These are phyloP conservation scores for Apocrypta bakeri DNA, from an alignment of 1,140 invertebrate genomes.

Conservation along the genomic window DNA sequence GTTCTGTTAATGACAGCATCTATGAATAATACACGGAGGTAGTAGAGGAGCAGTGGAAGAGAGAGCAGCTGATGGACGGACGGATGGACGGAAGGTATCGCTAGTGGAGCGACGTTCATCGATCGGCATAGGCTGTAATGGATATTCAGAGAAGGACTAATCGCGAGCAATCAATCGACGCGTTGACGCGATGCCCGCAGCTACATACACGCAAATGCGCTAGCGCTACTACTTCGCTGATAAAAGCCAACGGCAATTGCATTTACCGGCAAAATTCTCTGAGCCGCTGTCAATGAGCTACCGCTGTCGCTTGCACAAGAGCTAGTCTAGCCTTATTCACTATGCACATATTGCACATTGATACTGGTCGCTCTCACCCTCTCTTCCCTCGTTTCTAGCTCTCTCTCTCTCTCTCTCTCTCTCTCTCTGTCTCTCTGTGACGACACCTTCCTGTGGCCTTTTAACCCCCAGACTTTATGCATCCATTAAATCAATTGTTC, in stretches of 20 bases:
- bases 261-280: background rate
- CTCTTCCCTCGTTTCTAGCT: too few relatives aligned
- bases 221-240: background rate
- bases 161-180: background rate
- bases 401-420: background rate
- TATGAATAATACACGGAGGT: background rate
- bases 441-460: background rate
- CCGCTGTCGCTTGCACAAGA: background rate
- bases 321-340: too few relatives aligned
- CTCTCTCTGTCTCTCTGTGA: background rate
- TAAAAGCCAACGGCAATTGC: background rate
- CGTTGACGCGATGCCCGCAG: background rate
- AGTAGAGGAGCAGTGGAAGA: background rate
- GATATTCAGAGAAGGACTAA: background rate
- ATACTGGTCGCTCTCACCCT: background rate
- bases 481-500: background rate
- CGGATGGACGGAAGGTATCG: background rate
- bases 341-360: too few relatives aligned
- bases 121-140: background rate
- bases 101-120: background rate
- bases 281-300: background rate
- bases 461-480: background rate
- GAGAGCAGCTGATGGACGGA: background rate
- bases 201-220: background rate
- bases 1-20: background rate